Evolutionary conservation across 2,797 vertebrate species (phyloP).

Genomic region (Parotocinclus haroldoi): DNA sequence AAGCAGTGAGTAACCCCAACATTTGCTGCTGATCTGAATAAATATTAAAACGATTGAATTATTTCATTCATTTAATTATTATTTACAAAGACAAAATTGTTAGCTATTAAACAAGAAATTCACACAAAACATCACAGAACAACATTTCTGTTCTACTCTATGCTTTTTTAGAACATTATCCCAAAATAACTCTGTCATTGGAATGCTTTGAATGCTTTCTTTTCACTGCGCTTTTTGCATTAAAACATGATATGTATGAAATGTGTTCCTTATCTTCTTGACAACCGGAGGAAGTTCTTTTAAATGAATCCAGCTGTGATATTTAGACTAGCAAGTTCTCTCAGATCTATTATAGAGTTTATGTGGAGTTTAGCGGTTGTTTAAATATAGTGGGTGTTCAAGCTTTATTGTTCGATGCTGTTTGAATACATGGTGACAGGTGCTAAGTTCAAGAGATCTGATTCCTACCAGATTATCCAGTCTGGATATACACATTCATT

Average conservation of each 20-base stretch:
- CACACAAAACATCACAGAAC: too few species aligned
- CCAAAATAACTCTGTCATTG: slow-evolving; percentile 52
- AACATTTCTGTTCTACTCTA: not conserved
- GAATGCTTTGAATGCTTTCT: slow-evolving; percentile 51
- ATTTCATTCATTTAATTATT: too few species aligned
- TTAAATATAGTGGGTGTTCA: not conserved
- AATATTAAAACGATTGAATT: too few species aligned
- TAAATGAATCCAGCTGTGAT: slow-evolving; percentile 2
- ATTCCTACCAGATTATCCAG: slow-evolving; percentile 1
- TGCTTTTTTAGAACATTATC: not conserved
- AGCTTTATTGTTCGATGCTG: not conserved
- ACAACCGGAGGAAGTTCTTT: not conserved
- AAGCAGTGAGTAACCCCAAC: too few species aligned
- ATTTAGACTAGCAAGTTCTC: not conserved
- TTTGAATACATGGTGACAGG: slow-evolving; percentile 7
- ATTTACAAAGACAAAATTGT: too few species aligned
- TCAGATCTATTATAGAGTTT: not conserved
- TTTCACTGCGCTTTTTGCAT: slow-evolving; percentile 36
- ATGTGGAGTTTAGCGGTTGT: too few species aligned
- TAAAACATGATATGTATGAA: slow-evolving; percentile 39
- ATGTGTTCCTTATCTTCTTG: slow-evolving; percentile 28
- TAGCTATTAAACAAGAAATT: too few species aligned
- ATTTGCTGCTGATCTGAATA: too few species aligned
- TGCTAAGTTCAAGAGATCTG: not conserved
- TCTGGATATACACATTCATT: not conserved